Evolutionary conservation across 2,113 vertebrate genomes (phyloP), one percentile per base, ranked within the genome.

Genomic region (Balaeniceps rex): DNA sequence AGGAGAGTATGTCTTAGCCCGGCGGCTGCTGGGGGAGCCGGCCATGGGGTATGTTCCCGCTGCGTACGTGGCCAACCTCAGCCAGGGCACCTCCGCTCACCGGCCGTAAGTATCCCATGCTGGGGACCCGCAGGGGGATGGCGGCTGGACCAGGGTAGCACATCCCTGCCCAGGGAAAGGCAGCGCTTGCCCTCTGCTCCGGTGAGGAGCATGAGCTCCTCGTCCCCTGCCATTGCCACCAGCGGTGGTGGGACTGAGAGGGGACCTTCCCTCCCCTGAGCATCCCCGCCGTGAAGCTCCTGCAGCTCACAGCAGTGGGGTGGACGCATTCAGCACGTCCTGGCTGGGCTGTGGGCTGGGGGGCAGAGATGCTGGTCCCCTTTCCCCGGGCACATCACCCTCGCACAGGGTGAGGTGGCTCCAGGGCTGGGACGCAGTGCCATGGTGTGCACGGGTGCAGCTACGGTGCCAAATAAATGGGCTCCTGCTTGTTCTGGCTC

Each of bases 21-120:
- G 98, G 90, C 98, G 98, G 90, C 98, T 99, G 22, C 98, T 98
- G 3, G 99, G 99, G 8, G 97, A 97, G 5, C 97, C 98, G 47
- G 94, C 98, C 89, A 90, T 97, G 38, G 99, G 99, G 25, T 98
- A 99, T 8, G 97, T 99, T 42, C 99, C 99, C 3, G 95, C 99
- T 19, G 98, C 98, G n/a, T 99, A 98, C 42, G 98, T 99, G 96
- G 98, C 99, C 92, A 97, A 98, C 88, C 97, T 99, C 61, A 87
- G 89, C 58, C 98, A 98, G 70, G 98, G 99, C 96, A 96, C 97
- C 89, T 98, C 98, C 7, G 91, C 98, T 29, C 99, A 99, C 85
- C 98, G 98, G 75, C 99, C 98, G 99, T 99, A 93, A 99, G 99
- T 99, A 96, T 31, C 51, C 6, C 1, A 7, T 1, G 54, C 65